Conservation (phyloP, 2,888 invertebrate species). For the Ceraclea dissimilis region DNA sequence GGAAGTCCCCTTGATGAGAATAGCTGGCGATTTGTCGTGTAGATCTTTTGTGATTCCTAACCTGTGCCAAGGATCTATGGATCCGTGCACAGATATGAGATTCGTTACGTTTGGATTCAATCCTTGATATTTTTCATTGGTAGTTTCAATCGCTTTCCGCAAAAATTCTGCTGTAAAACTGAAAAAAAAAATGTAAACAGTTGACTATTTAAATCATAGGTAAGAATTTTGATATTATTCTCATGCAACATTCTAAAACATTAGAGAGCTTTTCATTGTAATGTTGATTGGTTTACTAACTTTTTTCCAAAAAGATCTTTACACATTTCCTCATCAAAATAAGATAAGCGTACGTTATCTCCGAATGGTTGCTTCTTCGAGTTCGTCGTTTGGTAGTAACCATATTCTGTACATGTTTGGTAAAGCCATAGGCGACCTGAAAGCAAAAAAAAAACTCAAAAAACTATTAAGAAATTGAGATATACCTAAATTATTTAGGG, state of each 20-base stretch:
- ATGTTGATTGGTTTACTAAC: too few species aligned
- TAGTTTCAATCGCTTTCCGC: conserved; percentile 36
- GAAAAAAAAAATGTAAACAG: background rate
- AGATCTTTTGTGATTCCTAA: conserved; percentile 41
- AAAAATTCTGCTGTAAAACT: background rate
- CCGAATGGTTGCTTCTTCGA: conserved; percentile 56
- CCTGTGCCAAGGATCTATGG: conserved; percentile 51
- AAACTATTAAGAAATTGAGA: background rate
- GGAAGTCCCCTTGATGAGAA: conserved; percentile 18
- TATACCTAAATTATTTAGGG: too few species aligned
- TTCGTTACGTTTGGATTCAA: conserved; percentile 43
- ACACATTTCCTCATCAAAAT: conserved; percentile 30
- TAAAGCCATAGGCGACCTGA: conserved; percentile 70
- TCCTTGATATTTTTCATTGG: conserved; percentile 47
- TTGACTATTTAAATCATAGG: too few species aligned
- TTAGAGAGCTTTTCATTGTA: too few species aligned
- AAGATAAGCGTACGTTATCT: conserved; percentile 40
- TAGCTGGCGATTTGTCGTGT: conserved; percentile 11
- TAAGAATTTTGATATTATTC: too few species aligned
- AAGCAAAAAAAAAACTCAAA: conserved; percentile 26
- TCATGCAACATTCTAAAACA: too few species aligned
- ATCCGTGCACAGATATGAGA: conserved; percentile 51
- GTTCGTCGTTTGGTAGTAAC: conserved; percentile 71
- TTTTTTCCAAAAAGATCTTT: conserved; percentile 14
- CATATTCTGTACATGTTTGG: conserved; percentile 82